A percentile compares a stretch with the other conserved stretches of the same genome.
Evolutionary conservation across 2,888 invertebrate genomes (phyloP).

Genomic region (Bibio marci): DNA sequence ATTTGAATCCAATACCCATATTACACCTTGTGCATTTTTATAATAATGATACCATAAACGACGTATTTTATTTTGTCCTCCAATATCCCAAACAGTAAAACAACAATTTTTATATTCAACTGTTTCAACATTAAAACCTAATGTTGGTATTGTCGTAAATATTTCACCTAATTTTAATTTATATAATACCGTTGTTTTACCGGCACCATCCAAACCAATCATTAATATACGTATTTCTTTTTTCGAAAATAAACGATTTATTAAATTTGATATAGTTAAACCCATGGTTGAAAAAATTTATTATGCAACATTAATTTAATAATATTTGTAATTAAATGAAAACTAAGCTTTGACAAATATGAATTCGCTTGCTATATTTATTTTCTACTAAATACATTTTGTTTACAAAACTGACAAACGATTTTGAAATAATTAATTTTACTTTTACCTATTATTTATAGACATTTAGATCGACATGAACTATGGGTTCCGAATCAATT

Average conservation of each 20-base stretch:
- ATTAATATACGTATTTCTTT: too few relatives aligned
- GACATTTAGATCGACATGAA: constrained; percentile 90
- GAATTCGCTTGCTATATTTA: too few relatives aligned
- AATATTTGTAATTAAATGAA: too few relatives aligned
- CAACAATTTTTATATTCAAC: constrained; percentile 99
- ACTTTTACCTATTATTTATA: constrained; percentile 27
- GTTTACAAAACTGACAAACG: too few relatives aligned
- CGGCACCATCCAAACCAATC: constrained; percentile 93
- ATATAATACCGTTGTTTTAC: constrained; percentile 99
- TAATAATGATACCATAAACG: constrained; percentile 97
- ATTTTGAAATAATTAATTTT: not conserved
- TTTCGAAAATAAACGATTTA: too few relatives aligned
- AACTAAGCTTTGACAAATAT: too few relatives aligned
- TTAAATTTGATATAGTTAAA: too few relatives aligned
- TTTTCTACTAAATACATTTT: too few relatives aligned
- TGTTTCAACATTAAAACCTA: constrained; percentile 97
- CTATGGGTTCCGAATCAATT: constrained; percentile 95
- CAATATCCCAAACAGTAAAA: constrained; percentile 96
- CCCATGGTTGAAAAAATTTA: too few relatives aligned
- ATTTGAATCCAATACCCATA: constrained; percentile 99
- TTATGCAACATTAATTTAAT: too few relatives aligned
- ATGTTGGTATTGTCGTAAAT: constrained; percentile 99
- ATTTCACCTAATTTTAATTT: constrained; percentile 99
- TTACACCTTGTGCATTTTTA: constrained; percentile 96
- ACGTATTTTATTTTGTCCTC: constrained; percentile 95